Evolutionary conservation across 1,140 invertebrate genomes (phyloP), one percentile per base, ranked within the genome.

Genomic region (Drosophila lacertosa): DNA sequence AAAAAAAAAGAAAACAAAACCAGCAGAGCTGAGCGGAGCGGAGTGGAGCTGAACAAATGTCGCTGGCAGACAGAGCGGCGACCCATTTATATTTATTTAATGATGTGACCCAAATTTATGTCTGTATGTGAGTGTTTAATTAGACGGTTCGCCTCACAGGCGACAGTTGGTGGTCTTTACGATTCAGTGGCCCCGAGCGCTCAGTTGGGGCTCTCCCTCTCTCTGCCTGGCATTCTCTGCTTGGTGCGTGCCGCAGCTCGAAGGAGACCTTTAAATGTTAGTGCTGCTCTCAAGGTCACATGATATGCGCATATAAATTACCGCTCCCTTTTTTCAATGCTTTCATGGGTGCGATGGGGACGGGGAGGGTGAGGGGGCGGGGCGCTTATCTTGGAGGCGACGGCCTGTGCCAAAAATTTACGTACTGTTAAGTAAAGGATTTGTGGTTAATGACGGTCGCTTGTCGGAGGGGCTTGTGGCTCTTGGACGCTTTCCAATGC

Each of bases 41-140:
- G 7, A 11, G 20, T 16, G 9, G 22, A 47, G 48, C 33, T 2
- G 18, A 4, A 7, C 45, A 32, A 48, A 47, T 48, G 66, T 60
- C 69, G 45, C 24, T 16, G 65, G 47, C 57, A 67, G 70, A 73
- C 64, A 57, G 48, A 42, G 44, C 37, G 48, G 40, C 80, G 68
- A 73, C 82, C 82, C 82, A 86, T 84, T 82, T 86, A 82, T 86
- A 86, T 82, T 86, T 82, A 88, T 86, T 88, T 86, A 86, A 86
- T 80, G 82, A 86, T 86, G 82, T 86, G 82, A 86, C 82, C 82
- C 78, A 86, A 86, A 86, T 86, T 86, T 82, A 86, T 88, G 81
- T 82, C 82, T 88, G 60, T 74, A 75, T 86, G 78, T 77, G 82
- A 89, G 82, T 89, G 82, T 86, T 89, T 86, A 86, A 86, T 86